phyloP scores from a whole-genome alignment of 2,797 vertebrate genomes.

The Ispidina picta region DNA sequence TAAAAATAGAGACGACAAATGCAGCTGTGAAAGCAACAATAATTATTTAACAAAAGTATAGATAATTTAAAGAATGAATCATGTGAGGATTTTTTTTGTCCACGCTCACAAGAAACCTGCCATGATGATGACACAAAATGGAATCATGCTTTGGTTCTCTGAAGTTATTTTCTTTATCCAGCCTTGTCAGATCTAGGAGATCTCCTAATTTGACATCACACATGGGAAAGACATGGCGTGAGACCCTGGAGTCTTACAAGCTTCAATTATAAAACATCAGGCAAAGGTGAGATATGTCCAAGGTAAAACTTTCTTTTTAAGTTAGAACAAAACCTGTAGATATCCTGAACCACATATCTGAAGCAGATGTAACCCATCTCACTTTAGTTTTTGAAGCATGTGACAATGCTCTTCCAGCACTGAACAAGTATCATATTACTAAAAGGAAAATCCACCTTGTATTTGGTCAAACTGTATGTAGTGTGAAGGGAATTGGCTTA shows the following conservation, averaged over 20 bases:
- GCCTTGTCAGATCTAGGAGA: neutral
- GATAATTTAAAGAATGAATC: neutral
- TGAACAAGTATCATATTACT: neutral
- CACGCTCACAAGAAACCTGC: neutral
- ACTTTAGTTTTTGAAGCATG: neutral
- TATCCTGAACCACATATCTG: neutral
- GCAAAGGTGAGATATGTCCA: neutral
- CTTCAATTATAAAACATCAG: neutral
- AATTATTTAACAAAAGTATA: neutral
- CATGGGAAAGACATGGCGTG: neutral
- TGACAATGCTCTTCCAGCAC: neutral
- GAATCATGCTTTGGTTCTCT: neutral
- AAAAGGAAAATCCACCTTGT: neutral
- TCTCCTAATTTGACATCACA: neutral
- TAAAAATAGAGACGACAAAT: neutral
- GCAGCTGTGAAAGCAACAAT: neutral
- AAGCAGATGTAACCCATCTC: neutral
- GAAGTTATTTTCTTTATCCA: neutral
- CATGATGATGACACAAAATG: neutral
- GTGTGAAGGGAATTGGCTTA: neutral
- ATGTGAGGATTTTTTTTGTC: neutral
- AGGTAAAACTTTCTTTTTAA: neutral
- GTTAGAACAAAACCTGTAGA: fast-evolving
- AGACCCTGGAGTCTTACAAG: neutral
- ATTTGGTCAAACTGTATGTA: neutral